A percentile compares a stretch with the other conserved stretches of the same genome.
phyloP scores from a whole-genome alignment of 2,797 vertebrate genomes.

The Malacoraja senta region DNA sequence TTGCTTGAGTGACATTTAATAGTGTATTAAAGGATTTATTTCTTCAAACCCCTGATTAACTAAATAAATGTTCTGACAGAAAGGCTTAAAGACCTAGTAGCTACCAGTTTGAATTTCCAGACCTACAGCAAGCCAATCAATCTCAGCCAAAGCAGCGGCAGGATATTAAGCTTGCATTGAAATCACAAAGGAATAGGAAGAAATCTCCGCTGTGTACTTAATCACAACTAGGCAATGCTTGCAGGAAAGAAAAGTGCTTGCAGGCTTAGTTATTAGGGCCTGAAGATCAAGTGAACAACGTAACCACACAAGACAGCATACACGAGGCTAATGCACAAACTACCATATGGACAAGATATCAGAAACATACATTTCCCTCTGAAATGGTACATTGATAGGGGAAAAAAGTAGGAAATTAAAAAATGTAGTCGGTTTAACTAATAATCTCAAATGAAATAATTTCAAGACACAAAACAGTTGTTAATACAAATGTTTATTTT shows the following conservation, averaged over 20 bases:
- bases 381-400: not conserved
- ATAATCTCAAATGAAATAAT: not conserved
- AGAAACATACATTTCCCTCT: not conserved
- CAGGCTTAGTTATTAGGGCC: not conserved
- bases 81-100: not conserved
- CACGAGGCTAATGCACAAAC: not conserved
- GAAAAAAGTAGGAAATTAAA: too few relatives aligned
- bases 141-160: not conserved
- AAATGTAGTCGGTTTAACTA: too few relatives aligned
- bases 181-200: not conserved
- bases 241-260: not conserved
- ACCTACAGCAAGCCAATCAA: not conserved
- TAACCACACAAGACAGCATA: not conserved
- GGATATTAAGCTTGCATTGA: not conserved
- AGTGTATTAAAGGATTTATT: not conserved
- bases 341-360: not conserved
- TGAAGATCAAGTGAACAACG: not conserved
- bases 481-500: slow-evolving; percentile 1
- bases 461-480: not conserved
- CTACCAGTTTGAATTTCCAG: not conserved
- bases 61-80: not conserved
- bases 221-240: not conserved
- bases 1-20: not conserved
- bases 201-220: not conserved
- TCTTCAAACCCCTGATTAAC: not conserved